Conservation (phyloP, 1,140 invertebrate species). For the Daktulosphaira vitifoliae region DNA sequence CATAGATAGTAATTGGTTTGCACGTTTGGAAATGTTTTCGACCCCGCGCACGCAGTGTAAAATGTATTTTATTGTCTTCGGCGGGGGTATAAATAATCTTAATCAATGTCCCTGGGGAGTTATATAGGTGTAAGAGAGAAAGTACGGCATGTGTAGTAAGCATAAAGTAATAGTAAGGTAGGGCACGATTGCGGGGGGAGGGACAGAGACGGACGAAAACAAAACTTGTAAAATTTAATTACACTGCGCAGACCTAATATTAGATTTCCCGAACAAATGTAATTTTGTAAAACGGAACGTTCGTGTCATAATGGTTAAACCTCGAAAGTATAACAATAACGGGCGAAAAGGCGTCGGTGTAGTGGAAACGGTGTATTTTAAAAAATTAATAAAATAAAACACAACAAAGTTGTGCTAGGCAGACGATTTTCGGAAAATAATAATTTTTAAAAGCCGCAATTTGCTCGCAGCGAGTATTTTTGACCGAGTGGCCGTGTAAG, state of each 20-base stretch:
- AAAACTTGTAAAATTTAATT: slow-evolving; percentile 31
- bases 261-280: slow-evolving; percentile 31
- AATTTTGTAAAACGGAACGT: slow-evolving; percentile 20
- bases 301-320: slow-evolving; percentile 31
- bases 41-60: not conserved
- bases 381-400: slow-evolving; percentile 30
- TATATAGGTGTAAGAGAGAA: not conserved
- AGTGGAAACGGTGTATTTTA: slow-evolving; percentile 21
- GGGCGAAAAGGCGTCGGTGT: not conserved
- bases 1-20: not conserved
- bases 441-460: slow-evolving; percentile 32
- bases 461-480: slow-evolving; percentile 5
- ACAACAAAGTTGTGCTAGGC: slow-evolving; percentile 1
- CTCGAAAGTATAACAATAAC: slow-evolving; percentile 16
- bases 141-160: no score
- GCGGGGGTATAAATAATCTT: slow-evolving; percentile 26
- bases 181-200: no score
- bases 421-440: slow-evolving; percentile 16
- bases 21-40: slow-evolving; percentile 7
- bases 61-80: slow-evolving; percentile 27
- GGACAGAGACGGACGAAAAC: slow-evolving; percentile 8
- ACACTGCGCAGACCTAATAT: slow-evolving; percentile 19
- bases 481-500: not conserved
- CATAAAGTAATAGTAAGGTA: no score
- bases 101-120: slow-evolving; percentile 28